Conservation (phyloP, 2,113 vertebrate genomes). For the Lycaon pictus region DNA sequence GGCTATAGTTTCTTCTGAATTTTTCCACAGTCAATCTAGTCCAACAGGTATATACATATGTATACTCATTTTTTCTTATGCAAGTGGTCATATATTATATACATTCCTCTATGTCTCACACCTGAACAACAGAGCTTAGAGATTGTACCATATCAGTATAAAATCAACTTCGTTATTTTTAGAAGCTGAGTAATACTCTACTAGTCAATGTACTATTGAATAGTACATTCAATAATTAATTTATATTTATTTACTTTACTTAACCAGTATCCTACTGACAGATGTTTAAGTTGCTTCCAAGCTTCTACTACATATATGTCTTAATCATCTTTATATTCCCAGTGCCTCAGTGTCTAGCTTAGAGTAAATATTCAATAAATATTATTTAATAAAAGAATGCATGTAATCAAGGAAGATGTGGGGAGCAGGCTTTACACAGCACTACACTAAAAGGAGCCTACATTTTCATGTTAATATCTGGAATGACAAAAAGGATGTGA, state of each 20-base stretch:
- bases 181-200: background rate
- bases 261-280: background rate
- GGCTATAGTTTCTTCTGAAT: background rate
- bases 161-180: background rate
- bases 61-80: background rate
- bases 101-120: background rate
- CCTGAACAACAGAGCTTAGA: background rate
- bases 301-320: background rate
- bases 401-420: background rate
- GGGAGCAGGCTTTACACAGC: background rate
- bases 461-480: background rate
- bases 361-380: background rate
- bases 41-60: background rate
- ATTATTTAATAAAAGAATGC: conserved; percentile 33
- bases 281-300: conserved; percentile 23
- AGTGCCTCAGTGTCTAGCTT: background rate
- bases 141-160: background rate
- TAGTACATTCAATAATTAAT: too few species aligned
- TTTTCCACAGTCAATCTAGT: background rate
- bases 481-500: background rate
- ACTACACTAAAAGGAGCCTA: conserved; percentile 19
- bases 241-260: background rate
- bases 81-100: background rate
- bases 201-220: background rate
- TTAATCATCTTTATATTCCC: background rate